Base-by-base conservation (phyloP, 2,113 vertebrate species). In the Aspidoscelis tigris region DNA sequence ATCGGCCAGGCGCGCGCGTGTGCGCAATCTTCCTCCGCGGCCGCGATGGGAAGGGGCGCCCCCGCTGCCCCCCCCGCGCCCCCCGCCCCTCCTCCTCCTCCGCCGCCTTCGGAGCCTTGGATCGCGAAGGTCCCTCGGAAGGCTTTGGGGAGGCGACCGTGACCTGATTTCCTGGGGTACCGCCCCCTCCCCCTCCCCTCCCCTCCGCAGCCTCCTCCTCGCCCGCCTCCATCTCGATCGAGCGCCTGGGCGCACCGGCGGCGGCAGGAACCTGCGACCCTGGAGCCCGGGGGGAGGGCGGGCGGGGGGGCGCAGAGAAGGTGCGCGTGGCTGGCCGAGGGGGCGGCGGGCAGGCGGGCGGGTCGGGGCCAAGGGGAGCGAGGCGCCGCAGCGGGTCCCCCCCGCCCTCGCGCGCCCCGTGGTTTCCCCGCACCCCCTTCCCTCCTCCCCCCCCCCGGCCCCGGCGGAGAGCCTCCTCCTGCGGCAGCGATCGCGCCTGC, bases 81-180 rank as follows among this genome's bases (percentile, higher is more conserved):
- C 72, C 10, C 3, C 77, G 53, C 66, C 82, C 26, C 12, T 76
- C n/a, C 16, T 77, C 16, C 76, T 39, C 20, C 33, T 64, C 21
- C 8, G 33, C 22, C 53, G 14, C 20, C 7, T 72, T 68, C 68
- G 81, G 72, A 1, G 86, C 76, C 69, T 41, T 1, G 73, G 68
- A 74, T 55, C 81, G 85, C 14, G 53, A 74, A 84, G 85, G 87
- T 84, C 82, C 85, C 93, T 87, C 86, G 79, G 22, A 10, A 58
- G 79, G n/a, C 5, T 77, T 43, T 7, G 72, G 86, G 12, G 88
- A 65, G 81, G 81, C 87, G 85, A 73, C 6, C 81, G 89, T 89
- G 94, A 84, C 93, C 80, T 90, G 92, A 93, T 44, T 68, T 68
- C 86, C 41, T 72, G 53, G 53, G 80, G 39, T 26, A 41, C 79